Evolutionary conservation across 2,888 invertebrate genomes (phyloP).

Genomic region (Sphinx pinastri): DNA sequence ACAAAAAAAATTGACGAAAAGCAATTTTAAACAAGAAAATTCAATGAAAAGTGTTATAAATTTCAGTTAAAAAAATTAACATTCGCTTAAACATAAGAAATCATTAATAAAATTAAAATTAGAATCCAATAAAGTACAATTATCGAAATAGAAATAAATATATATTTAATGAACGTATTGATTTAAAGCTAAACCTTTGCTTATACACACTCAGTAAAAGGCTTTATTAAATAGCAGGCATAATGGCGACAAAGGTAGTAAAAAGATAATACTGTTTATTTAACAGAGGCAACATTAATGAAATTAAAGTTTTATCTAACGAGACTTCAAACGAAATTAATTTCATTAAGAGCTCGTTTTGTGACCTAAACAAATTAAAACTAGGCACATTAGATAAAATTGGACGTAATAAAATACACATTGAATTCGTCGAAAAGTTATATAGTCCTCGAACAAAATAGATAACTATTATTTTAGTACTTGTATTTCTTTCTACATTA

Average conservation of each 20-base stretch:
- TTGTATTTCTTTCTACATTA: conserved; percentile 1
- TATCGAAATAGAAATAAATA: too few species aligned
- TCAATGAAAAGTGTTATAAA: too few species aligned
- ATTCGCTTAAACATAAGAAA: too few species aligned
- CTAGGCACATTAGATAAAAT: conserved; percentile 21
- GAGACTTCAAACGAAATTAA: conserved; percentile 28
- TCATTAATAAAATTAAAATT: too few species aligned
- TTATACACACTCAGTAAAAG: background rate
- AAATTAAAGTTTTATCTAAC: conserved; percentile 30
- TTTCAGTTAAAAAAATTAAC: too few species aligned
- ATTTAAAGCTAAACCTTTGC: too few species aligned
- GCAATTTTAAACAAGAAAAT: too few species aligned
- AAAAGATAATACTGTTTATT: conserved; percentile 11
- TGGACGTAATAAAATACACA: conserved; percentile 19
- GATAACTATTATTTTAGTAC: background rate
- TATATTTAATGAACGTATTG: too few species aligned
- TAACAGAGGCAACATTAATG: conserved; percentile 21
- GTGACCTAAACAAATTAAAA: conserved; percentile 30
- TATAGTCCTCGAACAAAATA: conserved; percentile 22
- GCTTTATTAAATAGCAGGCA: background rate
- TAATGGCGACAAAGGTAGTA: conserved; percentile 5
- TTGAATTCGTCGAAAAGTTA: conserved; percentile 15
- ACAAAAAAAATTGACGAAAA: too few species aligned
- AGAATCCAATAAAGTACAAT: too few species aligned
- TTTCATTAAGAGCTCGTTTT: conserved; percentile 28